Percentiles rank a stretch among this genome's conserved stretches.
phyloP scores from a whole-genome alignment of 2,888 invertebrate genomes.

The Pachydiplax longipennis region DNA sequence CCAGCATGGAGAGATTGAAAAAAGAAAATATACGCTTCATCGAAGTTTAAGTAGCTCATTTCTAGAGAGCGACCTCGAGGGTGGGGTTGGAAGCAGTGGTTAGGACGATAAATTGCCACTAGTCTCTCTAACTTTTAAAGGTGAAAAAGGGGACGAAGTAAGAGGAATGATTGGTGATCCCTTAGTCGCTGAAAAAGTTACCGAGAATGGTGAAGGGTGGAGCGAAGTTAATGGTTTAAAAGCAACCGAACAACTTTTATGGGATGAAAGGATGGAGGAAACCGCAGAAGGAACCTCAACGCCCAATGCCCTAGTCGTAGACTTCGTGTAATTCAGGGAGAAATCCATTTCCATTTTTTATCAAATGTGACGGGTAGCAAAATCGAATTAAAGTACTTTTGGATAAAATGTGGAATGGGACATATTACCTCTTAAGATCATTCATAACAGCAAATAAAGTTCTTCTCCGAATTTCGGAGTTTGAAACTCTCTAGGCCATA shows the following conservation, averaged over 20 bases:
- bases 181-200: neutral
- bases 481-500: no score
- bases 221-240: neutral
- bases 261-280: neutral
- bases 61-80: neutral
- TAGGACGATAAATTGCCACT: neutral
- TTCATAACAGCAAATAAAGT: no score
- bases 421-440: no score
- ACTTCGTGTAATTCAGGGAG: no score
- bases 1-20: neutral
- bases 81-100: neutral
- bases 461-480: no score
- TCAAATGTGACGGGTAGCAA: no score
- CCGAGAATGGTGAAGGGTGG: neutral
- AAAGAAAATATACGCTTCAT: neutral
- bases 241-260: neutral
- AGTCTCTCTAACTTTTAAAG: neutral
- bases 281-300: neutral
- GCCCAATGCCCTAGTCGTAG: no score
- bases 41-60: neutral
- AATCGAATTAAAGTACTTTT: no score
- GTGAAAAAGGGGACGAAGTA: neutral
- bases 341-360: no score
- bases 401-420: no score
- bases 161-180: neutral